Evolutionary conservation across 2,797 vertebrate species (phyloP).

Genomic region (Eulemur coronatus): DNA sequence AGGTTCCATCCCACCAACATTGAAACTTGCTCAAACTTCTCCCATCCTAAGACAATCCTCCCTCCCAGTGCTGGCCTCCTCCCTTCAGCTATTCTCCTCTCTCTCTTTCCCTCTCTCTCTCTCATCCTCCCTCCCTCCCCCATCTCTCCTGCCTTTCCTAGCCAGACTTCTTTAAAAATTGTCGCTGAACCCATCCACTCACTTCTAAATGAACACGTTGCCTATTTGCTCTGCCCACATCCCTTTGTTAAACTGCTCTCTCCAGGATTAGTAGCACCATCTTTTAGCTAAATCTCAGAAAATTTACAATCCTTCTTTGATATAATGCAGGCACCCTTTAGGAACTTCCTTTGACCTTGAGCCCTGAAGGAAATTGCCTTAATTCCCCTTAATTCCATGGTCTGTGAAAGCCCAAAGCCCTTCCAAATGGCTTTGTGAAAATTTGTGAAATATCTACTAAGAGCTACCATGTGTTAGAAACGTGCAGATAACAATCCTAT

Average conservation of each 20-base stretch:
- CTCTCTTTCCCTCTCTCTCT: neutral
- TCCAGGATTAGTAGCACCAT: too few species aligned
- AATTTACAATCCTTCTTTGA: neutral
- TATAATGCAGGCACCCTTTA: neutral
- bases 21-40: neutral
- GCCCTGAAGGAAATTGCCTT: neutral
- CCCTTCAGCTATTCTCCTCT: too few species aligned
- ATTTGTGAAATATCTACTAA: neutral
- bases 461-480: neutral
- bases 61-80: neutral
- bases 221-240: too few species aligned
- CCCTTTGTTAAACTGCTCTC: too few species aligned
- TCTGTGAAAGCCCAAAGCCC: neutral
- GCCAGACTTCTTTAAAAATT: neutral
- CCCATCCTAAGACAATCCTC: neutral
- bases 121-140: neutral
- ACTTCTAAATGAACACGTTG: too few species aligned
- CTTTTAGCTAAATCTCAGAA: too few species aligned
- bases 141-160: neutral
- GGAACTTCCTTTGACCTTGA: neutral
- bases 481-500: neutral
- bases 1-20: neutral
- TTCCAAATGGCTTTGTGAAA: neutral
- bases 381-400: neutral
- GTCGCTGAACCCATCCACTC: too few species aligned